Conservation (phyloP, 2,113 vertebrate genomes). For the Ramphastos sulfuratus region DNA sequence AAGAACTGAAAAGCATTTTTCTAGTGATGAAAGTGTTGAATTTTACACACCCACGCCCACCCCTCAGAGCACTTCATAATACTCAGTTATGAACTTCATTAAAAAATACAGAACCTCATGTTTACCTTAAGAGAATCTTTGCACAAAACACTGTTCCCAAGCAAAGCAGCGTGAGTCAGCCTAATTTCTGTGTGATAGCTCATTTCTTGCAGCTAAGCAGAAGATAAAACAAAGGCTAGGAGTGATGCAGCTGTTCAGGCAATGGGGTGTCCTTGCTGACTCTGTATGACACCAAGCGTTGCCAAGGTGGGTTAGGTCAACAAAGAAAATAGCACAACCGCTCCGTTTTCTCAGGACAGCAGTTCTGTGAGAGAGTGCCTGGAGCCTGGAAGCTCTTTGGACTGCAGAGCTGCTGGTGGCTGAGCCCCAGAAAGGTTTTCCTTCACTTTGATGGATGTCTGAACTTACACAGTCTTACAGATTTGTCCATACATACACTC, state of each 20-base stretch:
- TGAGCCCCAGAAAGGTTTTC: background rate
- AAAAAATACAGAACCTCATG: background rate
- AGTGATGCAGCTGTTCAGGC: background rate
- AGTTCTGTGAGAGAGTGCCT: background rate
- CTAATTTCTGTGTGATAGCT: background rate
- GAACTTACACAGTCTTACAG: background rate
- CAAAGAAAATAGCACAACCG: background rate
- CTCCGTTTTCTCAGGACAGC: background rate
- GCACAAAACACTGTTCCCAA: background rate
- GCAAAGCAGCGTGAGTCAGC: background rate
- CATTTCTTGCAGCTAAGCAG: background rate
- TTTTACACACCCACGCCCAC: background rate
- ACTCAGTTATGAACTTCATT: background rate
- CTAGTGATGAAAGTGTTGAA: background rate
- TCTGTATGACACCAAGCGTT: rapidly evolving
- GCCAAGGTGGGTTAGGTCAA: background rate
- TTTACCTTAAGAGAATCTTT: background rate
- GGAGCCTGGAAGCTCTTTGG: background rate
- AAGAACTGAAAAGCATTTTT: background rate
- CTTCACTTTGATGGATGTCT: background rate
- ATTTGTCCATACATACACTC: rapidly evolving
- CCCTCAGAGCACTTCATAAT: background rate
- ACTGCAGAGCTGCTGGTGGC: background rate
- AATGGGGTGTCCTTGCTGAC: background rate
- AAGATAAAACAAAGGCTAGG: background rate